Base-by-base conservation (phyloP, 2,888 invertebrate species). In the Erebia epiphron region DNA sequence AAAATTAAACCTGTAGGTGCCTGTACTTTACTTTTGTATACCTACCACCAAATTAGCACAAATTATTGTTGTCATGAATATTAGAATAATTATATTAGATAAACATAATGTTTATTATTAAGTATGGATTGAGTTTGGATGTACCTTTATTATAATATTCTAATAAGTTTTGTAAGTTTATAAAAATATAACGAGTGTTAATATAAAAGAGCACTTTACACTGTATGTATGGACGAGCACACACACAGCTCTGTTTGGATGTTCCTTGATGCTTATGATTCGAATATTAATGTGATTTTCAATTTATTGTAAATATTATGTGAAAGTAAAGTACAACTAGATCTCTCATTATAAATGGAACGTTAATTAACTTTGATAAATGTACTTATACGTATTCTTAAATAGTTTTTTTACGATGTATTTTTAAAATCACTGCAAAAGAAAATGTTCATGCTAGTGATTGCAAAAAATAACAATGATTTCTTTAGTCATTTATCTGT, bases 241-340 rank as follows among this genome's bases (percentile, higher is more conserved):
- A 43, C 46, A 26, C 49, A 61, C 49, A 52, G 67, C 57, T 60
- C 65, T 49, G 21, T 18, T 66, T 74, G 71, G 67, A 71, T 75
- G 73, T 76, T 74, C 73, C 75, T 73, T 71, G 64, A 73, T 64
- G 66, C 73, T 75, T 73, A 74, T 73, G 74, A 73, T 75, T 75
- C 75, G 70, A 75, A 73, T 73, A 73, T 63, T 54, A 54, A 10
- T 70, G 72, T 72, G 72, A 69, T 69, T 69, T 73, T 69, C 57
- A 49, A 69, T 75, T 72, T 71, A 73, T 60, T 73, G 71, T 73
- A 73, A 74, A 74, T 56, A 16, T 8, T 71, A 49, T 72, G 68
- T 68, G 21, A 68, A 74, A 61, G 56, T 67, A 71, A 71, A 75
- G 76, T 76, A 76, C 76, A 75, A 76, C 49, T 72, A 73, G 75